Evolutionary conservation across 1,140 invertebrate genomes (phyloP).

Genomic region (Pachypeltis micranthus): DNA sequence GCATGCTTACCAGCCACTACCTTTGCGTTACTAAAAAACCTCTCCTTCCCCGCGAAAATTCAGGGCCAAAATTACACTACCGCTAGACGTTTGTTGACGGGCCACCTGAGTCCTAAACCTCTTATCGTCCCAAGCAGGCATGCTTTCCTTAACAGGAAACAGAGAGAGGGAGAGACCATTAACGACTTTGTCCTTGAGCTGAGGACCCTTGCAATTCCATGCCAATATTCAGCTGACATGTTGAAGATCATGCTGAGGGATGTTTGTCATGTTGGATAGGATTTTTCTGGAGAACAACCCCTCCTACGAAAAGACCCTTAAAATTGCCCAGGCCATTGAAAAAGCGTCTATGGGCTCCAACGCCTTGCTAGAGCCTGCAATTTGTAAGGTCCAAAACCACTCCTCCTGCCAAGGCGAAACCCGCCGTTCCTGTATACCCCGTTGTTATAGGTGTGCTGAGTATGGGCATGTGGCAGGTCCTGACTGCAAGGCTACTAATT

Average conservation of each 20-base stretch:
- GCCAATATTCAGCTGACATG: neutral
- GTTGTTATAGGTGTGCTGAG: neutral
- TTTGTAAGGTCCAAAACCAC: neutral
- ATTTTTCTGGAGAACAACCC: neutral
- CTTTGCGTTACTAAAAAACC: slow-evolving; percentile 1
- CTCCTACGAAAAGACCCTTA: neutral
- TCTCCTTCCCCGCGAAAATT: neutral
- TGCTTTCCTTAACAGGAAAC: neutral
- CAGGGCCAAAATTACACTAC: neutral
- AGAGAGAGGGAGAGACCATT: neutral
- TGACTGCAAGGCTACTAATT: neutral
- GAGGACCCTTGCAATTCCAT: neutral
- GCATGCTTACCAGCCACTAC: too few relatives aligned
- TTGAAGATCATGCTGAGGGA: neutral
- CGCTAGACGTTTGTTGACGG: neutral
- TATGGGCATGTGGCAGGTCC: neutral
- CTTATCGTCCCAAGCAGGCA: neutral
- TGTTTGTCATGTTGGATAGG: neutral
- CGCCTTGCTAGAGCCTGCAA: too few relatives aligned
- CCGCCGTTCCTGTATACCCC: neutral
- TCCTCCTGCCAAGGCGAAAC: neutral
- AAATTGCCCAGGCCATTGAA: neutral
- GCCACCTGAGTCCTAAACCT: neutral
- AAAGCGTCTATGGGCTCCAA: too few relatives aligned
- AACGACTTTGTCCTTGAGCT: neutral